Base-by-base conservation (phyloP, 2,888 invertebrate species). In the Agonopterix subpropinquella region DNA sequence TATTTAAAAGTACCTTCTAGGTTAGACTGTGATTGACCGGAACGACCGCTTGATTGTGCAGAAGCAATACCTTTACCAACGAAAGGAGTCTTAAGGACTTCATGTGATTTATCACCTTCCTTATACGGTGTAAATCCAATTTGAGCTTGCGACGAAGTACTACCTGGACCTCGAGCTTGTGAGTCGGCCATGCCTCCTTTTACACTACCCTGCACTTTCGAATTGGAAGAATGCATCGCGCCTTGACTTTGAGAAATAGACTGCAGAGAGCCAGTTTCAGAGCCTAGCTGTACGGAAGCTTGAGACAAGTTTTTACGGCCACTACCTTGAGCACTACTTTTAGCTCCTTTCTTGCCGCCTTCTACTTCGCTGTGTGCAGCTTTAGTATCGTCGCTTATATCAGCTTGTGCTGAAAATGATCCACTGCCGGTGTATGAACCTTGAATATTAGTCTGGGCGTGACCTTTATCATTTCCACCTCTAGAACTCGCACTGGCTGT, bases 111-210 rank as follows among this genome's bases (percentile, higher is more conserved):
- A 44, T 92, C 92, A 51, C 90, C 89, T 49, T 92, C 91, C 62
- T 91, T 90, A 59, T 92, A 92, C 0, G 96, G 96, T 47, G 92
- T 92, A 67, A 96, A 96, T 1, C 95, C 96, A 53, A 96, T 95
- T 81, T 96, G 96, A 2, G 96, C 96, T 83, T 96, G 96, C 36
- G 95, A 96, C 0, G 95, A 95, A 1, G 96, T 95, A 63, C 93
- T 94, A 4, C 95, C 96, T 2, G 94, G 93, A 0, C 95, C 96
- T 64, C 92, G 92, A 0, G 96, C 94, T 84, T 96, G 95, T 0
- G 96, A 94, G 72, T 96, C 95, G 1, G 96, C 95, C 88, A 95
- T 90, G 4, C 96, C 96, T 11, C 96, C 96, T 76, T 93, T 94
- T 36, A 92, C 90, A 55, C 94, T 93, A 2, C 95, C 95, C 81